Evolutionary conservation across 1,140 invertebrate species (phyloP).

Genomic region (Drosophila simulans): DNA sequence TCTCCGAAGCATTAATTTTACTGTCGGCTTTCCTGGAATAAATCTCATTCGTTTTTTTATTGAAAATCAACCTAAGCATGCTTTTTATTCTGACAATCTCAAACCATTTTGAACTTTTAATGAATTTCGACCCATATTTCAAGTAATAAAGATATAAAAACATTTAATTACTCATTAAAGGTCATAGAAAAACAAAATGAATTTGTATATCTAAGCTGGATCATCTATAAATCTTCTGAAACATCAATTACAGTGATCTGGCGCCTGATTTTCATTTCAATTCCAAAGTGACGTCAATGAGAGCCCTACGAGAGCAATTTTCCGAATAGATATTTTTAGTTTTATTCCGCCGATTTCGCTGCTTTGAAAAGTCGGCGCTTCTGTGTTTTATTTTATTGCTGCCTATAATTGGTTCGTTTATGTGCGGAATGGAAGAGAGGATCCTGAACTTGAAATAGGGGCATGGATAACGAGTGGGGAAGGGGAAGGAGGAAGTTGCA

Average conservation of each 20-base stretch:
- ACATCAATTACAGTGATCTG: slow-evolving; percentile 11
- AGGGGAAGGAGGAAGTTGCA: slow-evolving; percentile 8
- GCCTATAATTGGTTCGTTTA: slow-evolving; percentile 78
- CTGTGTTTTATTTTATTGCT: slow-evolving; percentile 65
- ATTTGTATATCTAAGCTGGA: slow-evolving; percentile 2
- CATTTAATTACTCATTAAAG: slow-evolving; percentile 2
- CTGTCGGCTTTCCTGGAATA: slow-evolving; percentile 3
- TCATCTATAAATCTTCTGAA: slow-evolving; percentile 17
- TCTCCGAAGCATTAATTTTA: slow-evolving; percentile 31
- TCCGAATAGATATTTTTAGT: slow-evolving; percentile 54
- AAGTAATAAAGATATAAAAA: not conserved
- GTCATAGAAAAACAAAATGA: not conserved
- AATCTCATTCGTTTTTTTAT: slow-evolving; percentile 2
- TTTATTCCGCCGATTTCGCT: slow-evolving; percentile 19
- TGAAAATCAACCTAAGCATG: not conserved
- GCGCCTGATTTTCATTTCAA: slow-evolving; percentile 30
- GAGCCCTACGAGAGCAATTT: slow-evolving; percentile 47
- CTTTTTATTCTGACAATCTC: not conserved
- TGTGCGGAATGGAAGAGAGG: slow-evolving; percentile 19
- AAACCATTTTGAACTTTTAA: too few species aligned
- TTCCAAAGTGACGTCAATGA: slow-evolving; percentile 72
- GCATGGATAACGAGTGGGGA: slow-evolving; percentile 19
- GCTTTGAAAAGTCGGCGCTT: slow-evolving; percentile 53
- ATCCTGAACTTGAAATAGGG: slow-evolving; percentile 73
- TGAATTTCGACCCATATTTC: not conserved